These are phyloP conservation scores for Bombus fervidus DNA, from an alignment of 1,140 invertebrate species.

Conservation along the genomic window DNA sequence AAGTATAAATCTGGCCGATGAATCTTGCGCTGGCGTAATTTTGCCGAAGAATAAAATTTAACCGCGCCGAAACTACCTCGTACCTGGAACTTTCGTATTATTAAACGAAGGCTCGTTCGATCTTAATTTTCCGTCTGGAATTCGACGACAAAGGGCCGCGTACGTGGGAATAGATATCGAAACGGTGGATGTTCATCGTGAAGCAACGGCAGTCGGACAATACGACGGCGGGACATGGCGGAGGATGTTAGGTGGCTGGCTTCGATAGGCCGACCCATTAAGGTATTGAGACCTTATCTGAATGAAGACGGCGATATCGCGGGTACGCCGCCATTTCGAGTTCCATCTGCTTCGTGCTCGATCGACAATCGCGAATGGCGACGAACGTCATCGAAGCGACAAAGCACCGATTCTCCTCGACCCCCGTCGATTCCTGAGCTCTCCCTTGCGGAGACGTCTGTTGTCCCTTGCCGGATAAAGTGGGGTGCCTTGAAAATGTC, in stretches of 20 bases:
- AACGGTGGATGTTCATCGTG: conserved; percentile 12
- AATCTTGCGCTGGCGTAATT: neutral
- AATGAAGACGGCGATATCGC: conserved; percentile 73
- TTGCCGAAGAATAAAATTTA: conserved; percentile 8
- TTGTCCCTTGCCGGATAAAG: neutral
- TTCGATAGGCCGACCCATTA: conserved; percentile 67
- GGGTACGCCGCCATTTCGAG: conserved; percentile 63
- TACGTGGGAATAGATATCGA: neutral
- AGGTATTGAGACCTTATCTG: conserved; percentile 76
- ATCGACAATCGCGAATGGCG: conserved; percentile 38
- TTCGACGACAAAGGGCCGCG: neutral
- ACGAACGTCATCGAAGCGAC: conserved; percentile 37
- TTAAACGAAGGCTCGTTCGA: neutral
- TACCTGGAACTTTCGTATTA: neutral
- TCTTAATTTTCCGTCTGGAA: conserved; percentile 18
- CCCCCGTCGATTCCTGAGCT: neutral
- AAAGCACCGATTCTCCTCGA: conserved; percentile 41
- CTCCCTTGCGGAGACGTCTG: neutral
- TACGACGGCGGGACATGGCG: neutral
- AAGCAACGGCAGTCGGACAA: conserved; percentile 36
- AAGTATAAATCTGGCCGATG: conserved; percentile 12
- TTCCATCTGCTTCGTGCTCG: conserved; percentile 28
- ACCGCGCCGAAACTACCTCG: neutral
- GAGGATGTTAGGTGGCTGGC: conserved; percentile 60
- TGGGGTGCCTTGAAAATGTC: conserved; percentile 18